A percentile compares a stretch with the other conserved stretches of the same genome.
These are phyloP conservation scores for Bos taurus DNA, from an alignment of 2,113 vertebrate species.

Conservation along the genomic window DNA sequence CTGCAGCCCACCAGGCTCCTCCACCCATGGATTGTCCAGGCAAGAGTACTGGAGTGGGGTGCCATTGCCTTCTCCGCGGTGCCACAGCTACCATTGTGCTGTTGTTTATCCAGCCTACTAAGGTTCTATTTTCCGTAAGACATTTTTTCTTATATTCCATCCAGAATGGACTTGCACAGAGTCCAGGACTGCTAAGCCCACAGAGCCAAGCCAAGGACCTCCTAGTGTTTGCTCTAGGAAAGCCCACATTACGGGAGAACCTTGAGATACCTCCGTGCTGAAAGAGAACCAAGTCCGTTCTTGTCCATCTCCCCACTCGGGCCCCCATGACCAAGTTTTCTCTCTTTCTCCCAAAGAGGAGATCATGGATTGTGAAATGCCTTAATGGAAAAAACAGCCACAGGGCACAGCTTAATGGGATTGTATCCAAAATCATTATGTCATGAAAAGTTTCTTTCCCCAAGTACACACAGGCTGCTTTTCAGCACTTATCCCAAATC, in stretches of 20 bases:
- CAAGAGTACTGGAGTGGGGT: no score
- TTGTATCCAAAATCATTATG: slow-evolving; percentile 77
- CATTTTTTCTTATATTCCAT: not conserved
- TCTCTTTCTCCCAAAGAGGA: slow-evolving; percentile 48
- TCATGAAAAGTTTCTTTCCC: slow-evolving; percentile 72
- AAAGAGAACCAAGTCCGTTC: not conserved
- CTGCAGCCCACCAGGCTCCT: no score
- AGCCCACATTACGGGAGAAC: not conserved
- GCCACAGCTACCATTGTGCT: not conserved
- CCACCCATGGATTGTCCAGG: no score
- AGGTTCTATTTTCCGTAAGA: slow-evolving; percentile 22
- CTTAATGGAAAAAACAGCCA: slow-evolving; percentile 77
- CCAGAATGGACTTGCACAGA: slow-evolving; percentile 9
- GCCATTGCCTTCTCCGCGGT: not conserved
- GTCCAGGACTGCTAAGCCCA: not conserved
- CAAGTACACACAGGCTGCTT: slow-evolving; percentile 66
- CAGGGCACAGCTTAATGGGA: slow-evolving; percentile 70
- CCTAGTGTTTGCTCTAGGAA: slow-evolving; percentile 41
- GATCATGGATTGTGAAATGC: slow-evolving; percentile 69
- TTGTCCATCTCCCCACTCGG: not conserved
- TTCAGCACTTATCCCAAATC: slow-evolving; percentile 76
- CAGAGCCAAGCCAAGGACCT: not conserved
- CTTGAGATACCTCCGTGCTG: not conserved
- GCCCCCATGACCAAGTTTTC: not conserved
- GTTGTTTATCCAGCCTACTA: slow-evolving; percentile 16